These are phyloP conservation scores for Rhizomys pruinosus DNA, from an alignment of 2,113 vertebrate species.

Conservation along the genomic window DNA sequence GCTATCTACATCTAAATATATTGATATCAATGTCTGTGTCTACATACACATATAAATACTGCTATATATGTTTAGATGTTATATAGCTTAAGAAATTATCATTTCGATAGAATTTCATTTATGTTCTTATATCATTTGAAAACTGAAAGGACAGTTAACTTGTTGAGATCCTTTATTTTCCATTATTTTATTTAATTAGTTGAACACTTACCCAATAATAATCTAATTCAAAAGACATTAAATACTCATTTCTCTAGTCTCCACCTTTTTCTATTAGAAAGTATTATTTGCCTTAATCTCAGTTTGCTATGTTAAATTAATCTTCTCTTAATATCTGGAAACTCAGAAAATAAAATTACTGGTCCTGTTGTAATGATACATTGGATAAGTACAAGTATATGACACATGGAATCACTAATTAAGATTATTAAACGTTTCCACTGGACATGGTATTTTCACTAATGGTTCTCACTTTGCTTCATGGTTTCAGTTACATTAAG, in stretches of 20 bases:
- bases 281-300: neutral
- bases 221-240: constrained; percentile 1
- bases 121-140: neutral
- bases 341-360: neutral
- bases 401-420: neutral
- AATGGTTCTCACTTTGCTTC: neutral
- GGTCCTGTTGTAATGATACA: neutral
- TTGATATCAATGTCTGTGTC: neutral
- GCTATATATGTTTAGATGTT: neutral
- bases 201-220: neutral
- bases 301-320: neutral
- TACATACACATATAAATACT: neutral
- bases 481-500: neutral
- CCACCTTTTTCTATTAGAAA: constrained; percentile 1
- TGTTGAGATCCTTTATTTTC: neutral
- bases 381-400: neutral
- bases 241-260: neutral
- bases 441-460: neutral
- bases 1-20: neutral
- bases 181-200: neutral
- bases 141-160: neutral
- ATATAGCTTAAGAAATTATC: neutral
- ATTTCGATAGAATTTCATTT: neutral
- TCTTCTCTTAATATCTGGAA: neutral
- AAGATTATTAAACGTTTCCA: neutral